These are phyloP conservation scores for Trichomalopsis sarcophagae DNA, from an alignment of 1,140 invertebrate genomes.

Conservation along the genomic window DNA sequence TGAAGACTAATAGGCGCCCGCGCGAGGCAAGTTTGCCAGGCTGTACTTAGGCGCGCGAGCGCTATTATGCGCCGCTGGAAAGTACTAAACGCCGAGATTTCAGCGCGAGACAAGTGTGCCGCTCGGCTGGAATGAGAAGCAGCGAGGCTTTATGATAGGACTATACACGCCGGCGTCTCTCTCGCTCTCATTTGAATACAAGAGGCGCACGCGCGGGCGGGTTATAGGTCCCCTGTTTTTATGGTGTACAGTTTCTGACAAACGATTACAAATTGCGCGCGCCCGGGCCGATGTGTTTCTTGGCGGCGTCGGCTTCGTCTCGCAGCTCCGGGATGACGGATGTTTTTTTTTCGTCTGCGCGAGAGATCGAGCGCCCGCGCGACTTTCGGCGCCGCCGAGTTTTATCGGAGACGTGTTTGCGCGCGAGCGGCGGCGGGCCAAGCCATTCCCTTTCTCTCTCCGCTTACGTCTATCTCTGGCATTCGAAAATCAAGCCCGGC, in stretches of 20 bases:
- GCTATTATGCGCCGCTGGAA: not conserved
- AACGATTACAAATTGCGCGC: conserved; percentile 73
- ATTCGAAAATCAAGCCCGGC: too few relatives aligned
- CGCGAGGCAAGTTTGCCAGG: conserved; percentile 23
- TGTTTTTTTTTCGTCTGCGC: conserved; percentile 7
- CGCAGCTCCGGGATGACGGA: not conserved
- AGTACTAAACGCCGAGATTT: conserved; percentile 36
- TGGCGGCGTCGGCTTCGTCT: not conserved
- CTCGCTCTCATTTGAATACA: conserved; percentile 69
- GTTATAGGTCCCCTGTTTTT: conserved; percentile 60
- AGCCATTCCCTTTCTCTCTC: not conserved
- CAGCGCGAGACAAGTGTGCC: conserved; percentile 50
- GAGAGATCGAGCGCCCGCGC: not conserved
- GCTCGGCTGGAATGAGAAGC: not conserved
- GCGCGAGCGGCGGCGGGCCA: not conserved
- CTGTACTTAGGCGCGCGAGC: conserved; percentile 6
- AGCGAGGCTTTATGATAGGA: conserved; percentile 52
- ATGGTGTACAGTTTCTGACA: conserved; percentile 67
- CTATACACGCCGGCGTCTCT: conserved; percentile 29
- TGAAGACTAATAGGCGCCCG: conserved; percentile 37
- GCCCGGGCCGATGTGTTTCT: conserved; percentile 33
- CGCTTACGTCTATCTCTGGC: not conserved
- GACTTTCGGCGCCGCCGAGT: not conserved
- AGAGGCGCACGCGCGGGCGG: conserved; percentile 66
- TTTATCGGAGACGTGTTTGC: not conserved